A percentile compares a stretch with the other conserved stretches of the same genome.
Conservation (phyloP, 2,888 invertebrate species). For the Halocaridina rubra region DNA sequence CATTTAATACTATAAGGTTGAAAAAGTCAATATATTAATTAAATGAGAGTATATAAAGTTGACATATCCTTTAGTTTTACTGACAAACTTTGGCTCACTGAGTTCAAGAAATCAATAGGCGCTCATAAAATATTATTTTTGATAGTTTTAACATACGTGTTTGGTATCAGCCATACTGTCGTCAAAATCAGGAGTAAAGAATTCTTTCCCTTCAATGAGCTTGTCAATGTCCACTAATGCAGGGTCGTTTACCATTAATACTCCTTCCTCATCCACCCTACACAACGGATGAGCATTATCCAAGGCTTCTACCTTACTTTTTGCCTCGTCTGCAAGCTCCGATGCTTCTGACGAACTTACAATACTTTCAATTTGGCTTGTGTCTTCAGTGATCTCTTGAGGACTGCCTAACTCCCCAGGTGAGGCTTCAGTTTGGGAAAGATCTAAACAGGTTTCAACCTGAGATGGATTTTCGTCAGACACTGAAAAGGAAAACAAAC, state of each 20-base stretch:
- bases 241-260: background rate
- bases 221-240: background rate
- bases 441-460: background rate
- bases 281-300: too few relatives aligned
- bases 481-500: background rate
- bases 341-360: background rate
- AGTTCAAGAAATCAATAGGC: too few relatives aligned
- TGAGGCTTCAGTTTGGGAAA: background rate
- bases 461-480: background rate
- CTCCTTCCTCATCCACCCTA: too few relatives aligned
- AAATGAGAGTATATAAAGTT: too few relatives aligned
- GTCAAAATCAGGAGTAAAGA: background rate
- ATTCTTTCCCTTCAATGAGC: background rate
- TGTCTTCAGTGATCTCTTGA: background rate
- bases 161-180: background rate
- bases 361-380: background rate
- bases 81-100: too few relatives aligned
- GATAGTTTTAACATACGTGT: background rate
- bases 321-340: background rate
- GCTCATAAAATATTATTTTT: too few relatives aligned
- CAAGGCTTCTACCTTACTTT: background rate
- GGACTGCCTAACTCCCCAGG: background rate
- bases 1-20: too few relatives aligned
- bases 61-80: too few relatives aligned
- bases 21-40: too few relatives aligned